phyloP scores from a whole-genome alignment of 2,113 vertebrate genomes.

The Pangasianodon gigas region DNA sequence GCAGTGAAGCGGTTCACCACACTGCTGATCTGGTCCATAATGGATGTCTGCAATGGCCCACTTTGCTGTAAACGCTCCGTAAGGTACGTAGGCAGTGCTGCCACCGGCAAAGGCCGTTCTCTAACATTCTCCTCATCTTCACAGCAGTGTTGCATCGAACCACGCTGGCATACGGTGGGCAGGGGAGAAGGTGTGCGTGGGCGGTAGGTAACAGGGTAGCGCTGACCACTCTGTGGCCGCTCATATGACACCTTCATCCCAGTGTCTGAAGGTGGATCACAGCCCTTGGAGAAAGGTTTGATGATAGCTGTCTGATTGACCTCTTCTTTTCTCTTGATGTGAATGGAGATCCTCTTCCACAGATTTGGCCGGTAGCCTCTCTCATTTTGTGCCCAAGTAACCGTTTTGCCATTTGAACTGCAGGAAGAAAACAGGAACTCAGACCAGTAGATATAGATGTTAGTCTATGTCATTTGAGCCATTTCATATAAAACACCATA shows the following conservation, averaged over 20 bases:
- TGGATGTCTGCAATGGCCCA: conserved; percentile 83
- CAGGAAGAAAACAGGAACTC: conserved; percentile 23
- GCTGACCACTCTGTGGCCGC: conserved; percentile 76
- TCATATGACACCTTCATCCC: conserved; percentile 76
- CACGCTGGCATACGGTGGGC: conserved; percentile 79
- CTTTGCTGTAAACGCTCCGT: conserved; percentile 76
- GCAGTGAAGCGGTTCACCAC: conserved; percentile 96
- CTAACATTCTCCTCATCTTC: conserved; percentile 74
- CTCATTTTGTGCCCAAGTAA: conserved; percentile 90
- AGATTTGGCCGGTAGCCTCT: conserved; percentile 86
- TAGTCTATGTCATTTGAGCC: neutral
- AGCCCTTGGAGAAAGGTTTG: conserved; percentile 91
- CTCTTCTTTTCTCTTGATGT: conserved; percentile 92
- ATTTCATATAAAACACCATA: neutral
- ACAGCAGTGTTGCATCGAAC: conserved; percentile 67
- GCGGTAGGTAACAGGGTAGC: conserved; percentile 72
- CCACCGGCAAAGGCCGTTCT: conserved; percentile 44
- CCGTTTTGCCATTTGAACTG: conserved; percentile 94
- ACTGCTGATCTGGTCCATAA: conserved; percentile 98
- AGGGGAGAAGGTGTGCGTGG: conserved; percentile 82
- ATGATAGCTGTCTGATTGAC: conserved; percentile 95
- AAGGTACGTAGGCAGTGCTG: conserved; percentile 71
- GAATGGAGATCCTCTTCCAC: conserved; percentile 93
- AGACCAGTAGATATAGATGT: neutral
- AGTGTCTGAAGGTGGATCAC: conserved; percentile 69